Base-by-base conservation (phyloP, 2,888 invertebrate species). In the Tupiocoris notatus region DNA sequence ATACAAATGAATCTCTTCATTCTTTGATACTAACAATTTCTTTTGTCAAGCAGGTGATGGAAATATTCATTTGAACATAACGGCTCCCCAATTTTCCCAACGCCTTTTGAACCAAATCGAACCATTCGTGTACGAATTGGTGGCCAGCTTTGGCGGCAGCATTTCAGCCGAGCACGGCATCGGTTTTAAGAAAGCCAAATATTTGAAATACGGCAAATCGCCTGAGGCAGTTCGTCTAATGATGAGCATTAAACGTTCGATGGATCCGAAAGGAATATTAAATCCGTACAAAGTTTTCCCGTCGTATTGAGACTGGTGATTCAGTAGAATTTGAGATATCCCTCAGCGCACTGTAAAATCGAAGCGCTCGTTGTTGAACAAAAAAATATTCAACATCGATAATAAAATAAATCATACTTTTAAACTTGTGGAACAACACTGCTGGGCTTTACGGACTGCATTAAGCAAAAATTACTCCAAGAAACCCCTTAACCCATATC, bases 151-250 rank as follows among this genome's bases (percentile, higher is more conserved):
- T 24, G 88, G 88, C 9, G 98, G 98, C 0, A 97, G 97, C 81
- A 88, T 94, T 1, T 96, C 96, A 83, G 97, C 98, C 0, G 98
- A 99, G 84, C 98, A 99, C 84, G 98, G 98, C 0, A 89, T 99
- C 58, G 98, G 97, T 0, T 93, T 95, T 82, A 88, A 91, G 75
- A 96, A 96, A 83, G 88, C 89, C 0, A 88, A 92, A 80, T 94
- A 90, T 85, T 87, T 96, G 73, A 88, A 89, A 79, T 90, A 90
- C 83, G 92, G 92, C 74, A 95, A 95, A 84, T 87, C 89, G 54
- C 80, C 85, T 20, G 87, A 89, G 16, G 90, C 93, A 1, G 87
- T 96, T n/a, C 83, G 86, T 2, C 85, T 95, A 62, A 97, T 98
- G 95, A 88, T 87, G 65, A 86, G 90, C 65, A 83, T 98, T 61